A percentile compares a stretch with the other conserved stretches of the same genome.
These are phyloP conservation scores for Platycnemis pennipes DNA, from an alignment of 2,888 invertebrate genomes.

Conservation along the genomic window DNA sequence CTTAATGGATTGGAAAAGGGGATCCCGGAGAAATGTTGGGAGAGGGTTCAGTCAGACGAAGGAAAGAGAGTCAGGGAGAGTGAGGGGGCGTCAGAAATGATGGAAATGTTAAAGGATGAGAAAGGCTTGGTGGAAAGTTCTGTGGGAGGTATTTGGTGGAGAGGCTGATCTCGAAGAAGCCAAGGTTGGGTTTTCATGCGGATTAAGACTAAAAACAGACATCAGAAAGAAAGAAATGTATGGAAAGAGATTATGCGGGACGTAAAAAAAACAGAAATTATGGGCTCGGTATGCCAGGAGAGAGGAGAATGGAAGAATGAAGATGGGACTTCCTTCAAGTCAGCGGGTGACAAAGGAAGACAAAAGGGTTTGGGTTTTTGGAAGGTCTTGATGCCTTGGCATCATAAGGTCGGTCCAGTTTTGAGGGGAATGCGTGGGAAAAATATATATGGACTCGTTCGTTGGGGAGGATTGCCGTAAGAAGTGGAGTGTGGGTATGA, in stretches of 20 bases:
- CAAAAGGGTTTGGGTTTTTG: background rate
- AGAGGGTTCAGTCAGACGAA: background rate
- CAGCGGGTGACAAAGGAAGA: slow-evolving; percentile 18
- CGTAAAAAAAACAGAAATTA: background rate
- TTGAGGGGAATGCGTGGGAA: background rate
- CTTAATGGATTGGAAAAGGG: slow-evolving; percentile 65
- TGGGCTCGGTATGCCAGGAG: background rate
- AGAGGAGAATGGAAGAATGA: background rate
- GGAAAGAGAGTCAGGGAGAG: background rate
- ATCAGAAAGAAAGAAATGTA: background rate
- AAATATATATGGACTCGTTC: background rate
- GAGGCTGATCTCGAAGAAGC: background rate
- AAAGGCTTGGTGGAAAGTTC: background rate
- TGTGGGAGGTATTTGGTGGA: background rate
- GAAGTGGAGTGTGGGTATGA: background rate
- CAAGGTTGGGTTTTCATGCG: background rate
- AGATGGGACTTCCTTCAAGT: background rate
- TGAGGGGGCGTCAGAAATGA: background rate
- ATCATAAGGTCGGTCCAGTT: background rate
- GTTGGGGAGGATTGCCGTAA: background rate
- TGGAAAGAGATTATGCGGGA: background rate
- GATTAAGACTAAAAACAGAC: slow-evolving; percentile 15
- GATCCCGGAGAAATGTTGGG: background rate
- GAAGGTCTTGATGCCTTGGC: background rate
- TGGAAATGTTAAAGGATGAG: background rate